Evolutionary conservation across 1,140 invertebrate species (phyloP), one percentile per base, ranked within the genome.

Genomic region (Drosophila ercepeae): DNA sequence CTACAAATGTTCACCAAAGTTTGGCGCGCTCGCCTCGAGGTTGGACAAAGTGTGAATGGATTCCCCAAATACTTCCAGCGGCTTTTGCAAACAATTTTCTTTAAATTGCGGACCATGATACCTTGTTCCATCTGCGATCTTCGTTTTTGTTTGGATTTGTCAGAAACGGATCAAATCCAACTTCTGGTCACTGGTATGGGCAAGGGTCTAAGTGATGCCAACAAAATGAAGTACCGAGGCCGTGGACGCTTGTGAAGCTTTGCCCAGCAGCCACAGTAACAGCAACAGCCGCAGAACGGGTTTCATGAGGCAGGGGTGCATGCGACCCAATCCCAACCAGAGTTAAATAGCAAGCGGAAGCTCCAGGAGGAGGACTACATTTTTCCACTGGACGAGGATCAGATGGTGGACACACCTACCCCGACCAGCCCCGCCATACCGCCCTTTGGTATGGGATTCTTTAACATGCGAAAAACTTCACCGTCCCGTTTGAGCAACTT

Each of bases 81-180:
- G 90, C 83, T 93, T 27, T 92, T 94, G 48, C 92, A 97, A 93
- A 95, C 94, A 53, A 94, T 98, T 19, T 97, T 95, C 90, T 97
- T 97, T 75, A 97, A 98, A 92, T 91, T 98, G 27, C 93, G 97
- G 39, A 93, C 95, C 41, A 95, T 97, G 94, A 94, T 95, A 23
- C 97, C 97, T 0, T 98, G 97, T 91, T 95, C 95, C 52, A 91
- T 98, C 8, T 95, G 94, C 71, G 94, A 96, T 91, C 83, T 98
- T 16, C 94, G 94, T 67, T 97, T 98, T 89, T 93, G 94, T 81
- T 93, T 97, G 4, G 95, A 96, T 75, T 91, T 97, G 60, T 96
- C 96, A 0, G 96, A 97, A 89, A 94, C 95, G 49, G 97, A 99
- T 91, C 97, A 98, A 92, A 95, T 99, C 65, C 97, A 98, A 91